Percentiles rank a stretch among this genome's conserved stretches.
Evolutionary conservation across 2,888 invertebrate genomes (phyloP).

Genomic region (Oxycera nigricornis): DNA sequence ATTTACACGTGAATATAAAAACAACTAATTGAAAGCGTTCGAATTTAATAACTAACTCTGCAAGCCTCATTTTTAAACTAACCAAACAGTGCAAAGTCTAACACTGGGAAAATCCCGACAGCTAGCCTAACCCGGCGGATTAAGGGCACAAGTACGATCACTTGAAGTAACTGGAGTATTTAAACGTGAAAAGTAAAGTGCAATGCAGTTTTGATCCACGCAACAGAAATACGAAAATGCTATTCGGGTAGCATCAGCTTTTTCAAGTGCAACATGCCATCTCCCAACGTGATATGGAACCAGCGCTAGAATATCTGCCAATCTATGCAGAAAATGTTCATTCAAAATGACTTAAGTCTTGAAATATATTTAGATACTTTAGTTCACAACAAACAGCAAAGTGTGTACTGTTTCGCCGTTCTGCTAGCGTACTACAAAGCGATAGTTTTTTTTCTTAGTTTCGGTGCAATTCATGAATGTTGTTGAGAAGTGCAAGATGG

Average conservation of each 20-base stretch:
- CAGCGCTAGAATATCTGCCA: too few species aligned
- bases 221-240: not conserved
- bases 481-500: conserved; percentile 10
- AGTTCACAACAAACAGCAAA: not conserved
- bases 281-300: not conserved
- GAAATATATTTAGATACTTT: not conserved
- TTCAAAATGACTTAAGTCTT: conserved; percentile 32
- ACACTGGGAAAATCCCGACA: not conserved
- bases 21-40: not conserved
- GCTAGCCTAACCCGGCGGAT: conserved; percentile 3
- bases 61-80: not conserved
- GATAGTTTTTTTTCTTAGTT: too few species aligned
- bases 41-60: not conserved
- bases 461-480: not conserved
- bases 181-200: conserved; percentile 1
- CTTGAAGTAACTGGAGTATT: not conserved
- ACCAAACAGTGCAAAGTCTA: not conserved
- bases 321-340: too few species aligned
- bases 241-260: not conserved
- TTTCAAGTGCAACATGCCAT: conserved; percentile 4
- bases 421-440: not conserved
- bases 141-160: not conserved
- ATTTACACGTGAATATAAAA: not conserved
- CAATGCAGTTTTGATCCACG: conserved; percentile 5
- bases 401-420: not conserved